Conservation (phyloP, 1,140 invertebrate genomes). For the Saccostrea glomerata region DNA sequence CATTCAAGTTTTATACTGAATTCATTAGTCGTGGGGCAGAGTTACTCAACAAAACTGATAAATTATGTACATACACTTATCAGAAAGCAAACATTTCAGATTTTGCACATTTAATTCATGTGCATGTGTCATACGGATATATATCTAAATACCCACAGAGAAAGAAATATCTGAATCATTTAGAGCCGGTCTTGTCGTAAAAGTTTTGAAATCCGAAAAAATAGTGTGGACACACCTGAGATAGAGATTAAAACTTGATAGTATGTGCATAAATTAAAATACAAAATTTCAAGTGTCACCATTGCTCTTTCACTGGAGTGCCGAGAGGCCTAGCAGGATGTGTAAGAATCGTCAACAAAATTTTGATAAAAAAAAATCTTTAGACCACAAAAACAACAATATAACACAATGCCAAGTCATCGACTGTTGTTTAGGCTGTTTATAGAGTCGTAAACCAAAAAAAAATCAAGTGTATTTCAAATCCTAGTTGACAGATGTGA, state of each 20-base stretch:
- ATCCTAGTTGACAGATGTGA: slow-evolving; percentile 19
- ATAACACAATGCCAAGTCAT: neutral
- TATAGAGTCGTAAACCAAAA: neutral
- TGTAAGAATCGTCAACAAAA: neutral
- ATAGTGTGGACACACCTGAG: neutral
- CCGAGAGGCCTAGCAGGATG: neutral
- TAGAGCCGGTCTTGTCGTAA: neutral
- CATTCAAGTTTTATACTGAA: slow-evolving; percentile 33
- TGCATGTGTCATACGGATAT: slow-evolving; percentile 13
- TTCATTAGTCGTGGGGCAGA: neutral
- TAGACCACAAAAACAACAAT: neutral
- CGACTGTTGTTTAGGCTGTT: neutral
- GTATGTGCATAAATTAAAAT: slow-evolving; percentile 37
- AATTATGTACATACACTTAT: slow-evolving; percentile 31
- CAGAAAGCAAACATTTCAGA: slow-evolving; percentile 15
- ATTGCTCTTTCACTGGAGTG: neutral
- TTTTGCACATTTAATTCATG: slow-evolving; percentile 37
- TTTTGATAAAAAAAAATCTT: neutral
- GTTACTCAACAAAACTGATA: slow-evolving; percentile 34
- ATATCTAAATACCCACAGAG: neutral
- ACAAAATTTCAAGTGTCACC: slow-evolving; percentile 28
- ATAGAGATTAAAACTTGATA: slow-evolving; percentile 26
- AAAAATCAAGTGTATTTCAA: slow-evolving; percentile 2
- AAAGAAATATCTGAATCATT: neutral
- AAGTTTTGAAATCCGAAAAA: slow-evolving; percentile 3